Conservation (phyloP, 2,113 vertebrate genomes). For the Etheostoma cragini region DNA sequence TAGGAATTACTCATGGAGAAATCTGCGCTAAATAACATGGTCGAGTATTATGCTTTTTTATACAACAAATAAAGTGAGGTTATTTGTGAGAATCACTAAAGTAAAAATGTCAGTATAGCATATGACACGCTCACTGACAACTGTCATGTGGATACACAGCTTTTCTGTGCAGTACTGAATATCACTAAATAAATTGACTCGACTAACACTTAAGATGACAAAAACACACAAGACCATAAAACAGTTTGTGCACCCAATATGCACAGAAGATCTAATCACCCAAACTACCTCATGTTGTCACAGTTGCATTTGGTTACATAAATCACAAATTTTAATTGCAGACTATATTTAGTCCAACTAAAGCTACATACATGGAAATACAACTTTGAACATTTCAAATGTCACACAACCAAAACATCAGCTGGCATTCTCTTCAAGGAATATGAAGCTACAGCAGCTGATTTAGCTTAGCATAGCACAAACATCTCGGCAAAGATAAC, state of each 20-base stretch:
- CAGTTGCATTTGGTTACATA: not conserved
- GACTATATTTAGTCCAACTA: not conserved
- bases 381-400: not conserved
- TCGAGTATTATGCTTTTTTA: not conserved
- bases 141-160: not conserved
- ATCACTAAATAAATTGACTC: not conserved
- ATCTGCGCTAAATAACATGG: not conserved
- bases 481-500: not conserved
- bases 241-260: not conserved
- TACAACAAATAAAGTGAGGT: not conserved
- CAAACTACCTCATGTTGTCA: not conserved
- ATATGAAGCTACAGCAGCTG: not conserved
- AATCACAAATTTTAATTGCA: not conserved
- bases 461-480: not conserved
- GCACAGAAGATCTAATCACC: not conserved
- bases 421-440: not conserved
- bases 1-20: not conserved
- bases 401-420: not conserved
- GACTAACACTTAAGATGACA: not conserved
- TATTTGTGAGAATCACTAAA: not conserved
- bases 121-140: not conserved
- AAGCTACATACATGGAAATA: not conserved
- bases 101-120: not conserved
- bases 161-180: not conserved
- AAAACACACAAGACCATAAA: not conserved